Evolutionary conservation across 2,888 invertebrate genomes (phyloP).

Genomic region (Antitype chi): DNA sequence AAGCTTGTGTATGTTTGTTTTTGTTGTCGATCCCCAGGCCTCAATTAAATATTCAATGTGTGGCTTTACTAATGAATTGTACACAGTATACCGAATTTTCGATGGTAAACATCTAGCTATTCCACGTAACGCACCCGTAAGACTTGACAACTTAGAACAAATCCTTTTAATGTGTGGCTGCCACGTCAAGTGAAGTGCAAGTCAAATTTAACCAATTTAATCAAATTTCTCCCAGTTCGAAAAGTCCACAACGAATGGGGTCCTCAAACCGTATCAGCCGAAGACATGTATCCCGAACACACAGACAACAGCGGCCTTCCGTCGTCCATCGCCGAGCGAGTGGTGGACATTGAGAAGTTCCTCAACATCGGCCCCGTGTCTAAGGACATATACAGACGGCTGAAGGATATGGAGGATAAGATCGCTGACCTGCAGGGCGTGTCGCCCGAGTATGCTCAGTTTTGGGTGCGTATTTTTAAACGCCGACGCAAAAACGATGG

Average conservation of each 20-base stretch:
- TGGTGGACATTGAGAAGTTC: constrained; percentile 92
- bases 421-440: constrained; percentile 93
- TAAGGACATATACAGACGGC: constrained; percentile 92
- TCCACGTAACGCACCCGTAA: too few species aligned
- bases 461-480: constrained; percentile 81
- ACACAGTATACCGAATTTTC: too few species aligned
- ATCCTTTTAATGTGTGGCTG: too few species aligned
- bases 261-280: constrained; percentile 89
- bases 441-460: constrained; percentile 95
- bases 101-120: too few species aligned
- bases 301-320: constrained; percentile 80
- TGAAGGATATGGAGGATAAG: constrained; percentile 94
- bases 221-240: constrained; percentile 88
- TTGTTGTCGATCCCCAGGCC: too few species aligned
- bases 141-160: too few species aligned
- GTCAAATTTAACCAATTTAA: not conserved
- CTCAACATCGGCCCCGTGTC: constrained; percentile 90
- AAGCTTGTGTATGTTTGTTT: too few species aligned
- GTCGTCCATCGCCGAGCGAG: constrained; percentile 92
- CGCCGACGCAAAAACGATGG: too few species aligned
- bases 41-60: too few species aligned
- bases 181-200: too few species aligned
- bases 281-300: constrained; percentile 64
- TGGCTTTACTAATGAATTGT: too few species aligned
- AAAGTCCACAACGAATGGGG: constrained; percentile 93